A percentile compares a stretch with the other conserved stretches of the same genome.
phyloP scores from a whole-genome alignment of 2,113 vertebrate species.

The Stigmatopora nigra region DNA sequence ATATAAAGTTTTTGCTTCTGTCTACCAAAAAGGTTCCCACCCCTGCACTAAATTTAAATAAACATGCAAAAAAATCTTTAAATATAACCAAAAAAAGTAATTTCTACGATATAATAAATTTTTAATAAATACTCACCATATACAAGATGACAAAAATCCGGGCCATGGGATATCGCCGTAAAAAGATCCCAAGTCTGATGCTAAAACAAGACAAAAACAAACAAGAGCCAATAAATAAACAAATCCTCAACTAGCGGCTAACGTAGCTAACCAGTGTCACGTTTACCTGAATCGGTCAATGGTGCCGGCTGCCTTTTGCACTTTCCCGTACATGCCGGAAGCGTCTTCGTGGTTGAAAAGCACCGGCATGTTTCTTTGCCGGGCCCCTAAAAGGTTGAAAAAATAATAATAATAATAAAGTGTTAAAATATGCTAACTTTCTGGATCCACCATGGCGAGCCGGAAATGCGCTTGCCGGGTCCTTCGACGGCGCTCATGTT shows the following conservation, averaged over 20 bases:
- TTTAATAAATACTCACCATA: conserved; percentile 78
- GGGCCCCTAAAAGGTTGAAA: conserved; percentile 68
- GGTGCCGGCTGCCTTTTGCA: conserved; percentile 89
- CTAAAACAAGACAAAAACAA: conserved; percentile 53
- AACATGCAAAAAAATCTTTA: too few relatives aligned
- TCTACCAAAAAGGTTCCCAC: too few relatives aligned
- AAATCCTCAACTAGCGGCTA: background rate
- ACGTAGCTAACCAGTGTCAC: background rate
- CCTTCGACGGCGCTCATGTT: conserved; percentile 81
- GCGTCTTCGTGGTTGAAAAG: conserved; percentile 82
- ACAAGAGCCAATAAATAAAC: background rate
- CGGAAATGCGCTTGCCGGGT: conserved; percentile 54
- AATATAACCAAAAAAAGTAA: too few relatives aligned
- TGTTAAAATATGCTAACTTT: background rate
- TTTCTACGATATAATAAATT: too few relatives aligned
- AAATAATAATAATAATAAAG: conserved; percentile 1
- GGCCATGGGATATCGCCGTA: conserved; percentile 89
- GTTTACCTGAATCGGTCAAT: conserved; percentile 92
- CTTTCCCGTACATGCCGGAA: conserved; percentile 81
- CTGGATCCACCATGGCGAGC: background rate
- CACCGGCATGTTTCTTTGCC: conserved; percentile 84
- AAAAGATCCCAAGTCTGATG: conserved; percentile 93
- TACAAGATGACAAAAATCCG: conserved; percentile 94
- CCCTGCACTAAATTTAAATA: too few relatives aligned
- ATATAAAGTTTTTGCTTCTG: too few relatives aligned